phyloP scores from a whole-genome alignment of 2,113 vertebrate genomes.

The Psilopogon haemacephalus region DNA sequence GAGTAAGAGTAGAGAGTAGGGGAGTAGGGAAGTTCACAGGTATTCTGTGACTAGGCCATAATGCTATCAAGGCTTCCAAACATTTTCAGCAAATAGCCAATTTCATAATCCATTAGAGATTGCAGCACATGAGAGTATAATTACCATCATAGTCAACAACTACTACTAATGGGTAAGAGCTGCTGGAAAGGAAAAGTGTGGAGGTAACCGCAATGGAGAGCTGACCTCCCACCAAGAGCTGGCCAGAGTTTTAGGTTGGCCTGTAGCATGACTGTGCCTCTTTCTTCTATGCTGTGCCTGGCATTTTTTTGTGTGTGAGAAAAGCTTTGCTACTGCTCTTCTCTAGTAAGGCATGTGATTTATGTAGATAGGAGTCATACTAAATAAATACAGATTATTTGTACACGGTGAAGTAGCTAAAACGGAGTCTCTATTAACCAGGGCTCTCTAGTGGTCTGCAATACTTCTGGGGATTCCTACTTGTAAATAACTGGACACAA shows the following conservation, averaged over 20 bases:
- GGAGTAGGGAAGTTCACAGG: neutral
- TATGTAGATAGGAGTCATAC: neutral
- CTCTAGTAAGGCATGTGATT: neutral
- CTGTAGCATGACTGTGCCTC: fast-evolving
- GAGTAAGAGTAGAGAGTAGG: neutral
- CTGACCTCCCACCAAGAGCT: neutral
- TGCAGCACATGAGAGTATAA: neutral
- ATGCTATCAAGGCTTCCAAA: neutral
- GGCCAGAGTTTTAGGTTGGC: neutral
- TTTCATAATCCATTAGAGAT: neutral
- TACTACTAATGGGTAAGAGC: neutral
- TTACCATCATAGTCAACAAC: neutral
- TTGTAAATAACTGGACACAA: conserved; percentile 36
- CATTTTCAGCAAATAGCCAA: neutral
- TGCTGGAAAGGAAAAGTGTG: neutral
- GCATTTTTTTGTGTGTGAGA: neutral
- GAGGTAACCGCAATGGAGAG: neutral
- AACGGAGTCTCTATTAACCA: neutral
- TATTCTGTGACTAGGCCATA: neutral
- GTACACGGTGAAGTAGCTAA: neutral
- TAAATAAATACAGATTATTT: conserved; percentile 1
- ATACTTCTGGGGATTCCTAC: neutral
- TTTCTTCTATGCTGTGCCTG: neutral
- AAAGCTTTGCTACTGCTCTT: neutral
- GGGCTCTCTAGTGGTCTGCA: neutral